A percentile compares a stretch with the other conserved stretches of the same genome.
Conservation (phyloP, 2,113 vertebrate genomes). For the Leptobrachium ailaonicum region DNA sequence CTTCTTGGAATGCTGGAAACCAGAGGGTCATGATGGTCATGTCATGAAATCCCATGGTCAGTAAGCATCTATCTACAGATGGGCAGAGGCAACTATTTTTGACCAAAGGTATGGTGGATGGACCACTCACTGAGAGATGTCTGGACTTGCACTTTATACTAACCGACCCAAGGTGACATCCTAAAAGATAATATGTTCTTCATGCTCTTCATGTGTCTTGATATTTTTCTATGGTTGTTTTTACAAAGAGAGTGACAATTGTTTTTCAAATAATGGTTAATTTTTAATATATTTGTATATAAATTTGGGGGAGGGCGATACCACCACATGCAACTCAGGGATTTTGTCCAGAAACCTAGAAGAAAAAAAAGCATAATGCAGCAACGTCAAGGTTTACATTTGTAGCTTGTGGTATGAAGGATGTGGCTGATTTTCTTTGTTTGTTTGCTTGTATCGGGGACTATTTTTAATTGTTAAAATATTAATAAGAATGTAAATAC, state of each 20-base stretch:
- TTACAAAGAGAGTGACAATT: too few relatives aligned
- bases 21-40: background rate
- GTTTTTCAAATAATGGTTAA: conserved; percentile 10
- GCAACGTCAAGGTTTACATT: too few relatives aligned
- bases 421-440: too few relatives aligned
- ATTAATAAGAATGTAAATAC: too few relatives aligned
- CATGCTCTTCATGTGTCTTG: background rate
- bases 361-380: too few relatives aligned
- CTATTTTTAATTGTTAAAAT: too few relatives aligned
- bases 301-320: background rate
- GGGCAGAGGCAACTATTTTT: background rate
- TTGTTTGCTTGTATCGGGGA: too few relatives aligned
- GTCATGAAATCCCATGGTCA: background rate
- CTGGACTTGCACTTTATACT: background rate
- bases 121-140: background rate
- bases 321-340: too few relatives aligned
- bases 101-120: background rate
- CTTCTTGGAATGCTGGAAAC: background rate
- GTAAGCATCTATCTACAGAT: background rate
- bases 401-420: too few relatives aligned
- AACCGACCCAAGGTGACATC: background rate
- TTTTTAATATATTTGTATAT: conserved; percentile 28
- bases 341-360: too few relatives aligned
- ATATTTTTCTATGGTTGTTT: background rate
- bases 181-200: background rate